Conservation (phyloP, 2,888 invertebrate species). For the Sesamia inferens region DNA sequence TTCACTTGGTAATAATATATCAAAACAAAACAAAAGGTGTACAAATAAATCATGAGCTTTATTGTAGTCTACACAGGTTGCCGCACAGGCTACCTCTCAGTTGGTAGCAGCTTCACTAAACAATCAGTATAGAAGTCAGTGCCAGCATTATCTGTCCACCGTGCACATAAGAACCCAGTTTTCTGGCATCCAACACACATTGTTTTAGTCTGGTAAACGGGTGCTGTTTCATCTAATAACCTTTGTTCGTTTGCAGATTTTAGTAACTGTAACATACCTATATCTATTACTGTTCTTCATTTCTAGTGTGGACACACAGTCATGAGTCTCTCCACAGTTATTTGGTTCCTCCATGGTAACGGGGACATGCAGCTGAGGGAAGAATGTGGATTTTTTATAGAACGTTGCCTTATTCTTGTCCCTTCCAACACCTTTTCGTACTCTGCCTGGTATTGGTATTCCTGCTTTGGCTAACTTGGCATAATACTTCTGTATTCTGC, state of each 20-base stretch:
- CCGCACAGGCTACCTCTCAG: constrained; percentile 82
- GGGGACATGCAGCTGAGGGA: constrained; percentile 94
- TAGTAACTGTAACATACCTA: constrained; percentile 79
- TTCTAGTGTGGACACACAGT: constrained; percentile 70
- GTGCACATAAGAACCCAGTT: constrained; percentile 83
- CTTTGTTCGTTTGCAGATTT: constrained; percentile 85
- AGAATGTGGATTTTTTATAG: constrained; percentile 94
- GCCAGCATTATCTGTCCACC: constrained; percentile 87
- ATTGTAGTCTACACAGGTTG: constrained; percentile 64
- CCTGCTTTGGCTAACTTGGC: constrained; percentile 96
- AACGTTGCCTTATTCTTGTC: constrained; percentile 76
- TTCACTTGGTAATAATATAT: constrained; percentile 9
- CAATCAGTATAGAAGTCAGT: constrained; percentile 88
- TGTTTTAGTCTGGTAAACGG: constrained; percentile 83
- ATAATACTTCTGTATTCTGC: constrained; percentile 97
- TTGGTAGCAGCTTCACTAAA: constrained; percentile 81
- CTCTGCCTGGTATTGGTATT: constrained; percentile 95
- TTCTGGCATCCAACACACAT: constrained; percentile 86
- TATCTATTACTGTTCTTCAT: constrained; percentile 74
- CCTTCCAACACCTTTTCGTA: constrained; percentile 89
- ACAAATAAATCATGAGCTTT: constrained; percentile 30
- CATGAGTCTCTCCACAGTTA: constrained; percentile 76
- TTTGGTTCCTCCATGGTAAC: constrained; percentile 93
- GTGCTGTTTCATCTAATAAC: constrained; percentile 81
- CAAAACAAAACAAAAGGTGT: constrained; percentile 1